Evolutionary conservation across 2,113 vertebrate genomes (phyloP), one percentile per base, ranked within the genome.

Genomic region (Grantiella picta): DNA sequence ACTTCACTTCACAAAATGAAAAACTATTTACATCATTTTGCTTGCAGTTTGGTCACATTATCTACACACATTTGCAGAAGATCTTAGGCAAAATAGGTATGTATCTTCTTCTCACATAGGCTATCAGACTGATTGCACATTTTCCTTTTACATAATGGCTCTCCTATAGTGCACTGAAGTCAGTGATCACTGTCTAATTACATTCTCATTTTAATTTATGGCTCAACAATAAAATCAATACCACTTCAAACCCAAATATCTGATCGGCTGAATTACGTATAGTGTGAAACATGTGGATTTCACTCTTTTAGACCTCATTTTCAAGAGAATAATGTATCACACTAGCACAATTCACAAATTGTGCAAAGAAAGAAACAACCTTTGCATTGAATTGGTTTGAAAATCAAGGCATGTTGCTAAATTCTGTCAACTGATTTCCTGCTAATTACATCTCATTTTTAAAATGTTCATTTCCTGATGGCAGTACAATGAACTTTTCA

Each of bases 1-100:
- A 97, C 97, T 94, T 97, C 95, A 97, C 95, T 92, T 96, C 97
- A 97, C 97, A 98, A 97, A 98, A 97, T 97, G 97, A 97, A 97
- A 97, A 98, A 97, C 78, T 97, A 98, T 98, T 97, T 97, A 97
- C 98, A 98, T 91, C 86, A 76, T 89, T 95, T 97, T 85, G 77
- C 96, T 97, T 97, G 94, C 92, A 24, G 76, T 95, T 94, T 84
- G 97, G 97, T 91, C 97, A 97, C 92, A 89, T 96, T 72, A 96
- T 96, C 95, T 97, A 97, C 94, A 97, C 92, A 95, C 93, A 94
- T 92, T 59, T 90, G 76, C 86, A 86, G 90, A 94, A 87, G 80
- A 96, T 96, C 92, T 93, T 94, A 83, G 90, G 96, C 95, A 95
- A 96, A 96, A 94, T 78, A 94, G 92, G 89, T 76, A 63, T 35